Conservation (phyloP, 2,797 vertebrate species). For the Anolis apletophallus region DNA sequence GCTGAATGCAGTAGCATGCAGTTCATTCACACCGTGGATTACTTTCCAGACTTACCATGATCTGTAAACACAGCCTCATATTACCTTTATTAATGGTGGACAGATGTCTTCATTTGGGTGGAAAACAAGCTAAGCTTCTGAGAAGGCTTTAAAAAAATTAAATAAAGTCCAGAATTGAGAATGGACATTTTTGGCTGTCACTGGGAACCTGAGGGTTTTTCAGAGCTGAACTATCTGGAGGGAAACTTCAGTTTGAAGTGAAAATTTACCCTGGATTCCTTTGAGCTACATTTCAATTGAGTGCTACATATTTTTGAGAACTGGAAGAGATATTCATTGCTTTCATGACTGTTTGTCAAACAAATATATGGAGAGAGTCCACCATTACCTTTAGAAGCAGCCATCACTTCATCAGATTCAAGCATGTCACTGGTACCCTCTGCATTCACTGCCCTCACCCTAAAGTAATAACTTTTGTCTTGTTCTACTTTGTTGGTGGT, state of each 20-base stretch:
- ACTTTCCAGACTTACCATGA: background rate
- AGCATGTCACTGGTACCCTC: constrained; percentile 85
- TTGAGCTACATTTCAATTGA: background rate
- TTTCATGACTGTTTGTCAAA: background rate
- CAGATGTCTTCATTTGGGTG: background rate
- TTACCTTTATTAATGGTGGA: background rate
- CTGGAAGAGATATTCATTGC: background rate
- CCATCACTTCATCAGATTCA: constrained; percentile 86
- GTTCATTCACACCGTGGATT: background rate
- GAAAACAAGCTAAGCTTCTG: background rate
- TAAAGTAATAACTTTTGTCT: constrained; percentile 87
- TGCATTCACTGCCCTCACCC: constrained; percentile 81
- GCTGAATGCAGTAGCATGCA: background rate
- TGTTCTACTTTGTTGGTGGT: constrained; percentile 80
- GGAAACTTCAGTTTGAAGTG: background rate
- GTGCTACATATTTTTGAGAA: background rate
- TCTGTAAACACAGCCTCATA: background rate
- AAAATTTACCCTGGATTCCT: background rate
- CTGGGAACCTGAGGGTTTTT: background rate
- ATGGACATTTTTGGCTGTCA: background rate
- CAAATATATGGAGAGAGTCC: background rate
- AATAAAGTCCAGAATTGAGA: background rate
- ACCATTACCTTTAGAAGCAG: constrained; percentile 83
- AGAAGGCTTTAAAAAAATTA: background rate
- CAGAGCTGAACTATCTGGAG: background rate